Evolutionary conservation across 1,140 invertebrate species (phyloP).

Genomic region (honey bee (Apis mellifera)): DNA sequence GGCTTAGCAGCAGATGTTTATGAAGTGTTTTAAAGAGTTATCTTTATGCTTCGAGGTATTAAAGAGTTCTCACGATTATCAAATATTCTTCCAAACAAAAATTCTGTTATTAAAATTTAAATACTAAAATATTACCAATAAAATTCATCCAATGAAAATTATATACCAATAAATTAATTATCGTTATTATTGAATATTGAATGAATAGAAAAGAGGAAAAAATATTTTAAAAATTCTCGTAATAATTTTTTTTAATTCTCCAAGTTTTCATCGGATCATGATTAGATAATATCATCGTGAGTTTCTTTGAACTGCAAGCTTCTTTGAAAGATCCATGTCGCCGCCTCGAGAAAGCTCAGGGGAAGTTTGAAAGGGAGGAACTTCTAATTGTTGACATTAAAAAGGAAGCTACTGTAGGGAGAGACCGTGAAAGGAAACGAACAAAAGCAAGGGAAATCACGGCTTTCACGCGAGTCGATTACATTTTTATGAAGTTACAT

Average conservation of each 20-base stretch:
- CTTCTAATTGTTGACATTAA: conserved; percentile 47
- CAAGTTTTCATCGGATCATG: too few species aligned
- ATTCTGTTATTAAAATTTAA: background rate
- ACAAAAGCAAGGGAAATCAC: conserved; percentile 9
- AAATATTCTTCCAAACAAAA: background rate
- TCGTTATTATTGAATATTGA: background rate
- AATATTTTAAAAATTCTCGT: background rate
- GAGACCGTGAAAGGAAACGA: background rate
- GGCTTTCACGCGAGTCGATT: conserved; percentile 14
- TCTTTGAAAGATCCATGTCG: background rate
- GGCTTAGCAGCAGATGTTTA: background rate
- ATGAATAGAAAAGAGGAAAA: background rate
- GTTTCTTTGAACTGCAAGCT: background rate
- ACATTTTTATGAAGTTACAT: conserved; percentile 12
- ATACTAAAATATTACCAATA: background rate
- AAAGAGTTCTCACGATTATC: background rate
- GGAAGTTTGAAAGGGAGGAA: conserved; percentile 11
- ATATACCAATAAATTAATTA: too few species aligned
- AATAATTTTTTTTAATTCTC: background rate
- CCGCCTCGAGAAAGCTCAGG: background rate
- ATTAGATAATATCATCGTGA: conserved; percentile 14
- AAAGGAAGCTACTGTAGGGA: background rate
- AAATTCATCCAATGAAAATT: background rate
- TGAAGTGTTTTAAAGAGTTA: background rate
- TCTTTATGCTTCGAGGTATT: background rate